Evolutionary conservation across 2,113 vertebrate species (phyloP).

Genomic region (Pituophis catenifer): DNA sequence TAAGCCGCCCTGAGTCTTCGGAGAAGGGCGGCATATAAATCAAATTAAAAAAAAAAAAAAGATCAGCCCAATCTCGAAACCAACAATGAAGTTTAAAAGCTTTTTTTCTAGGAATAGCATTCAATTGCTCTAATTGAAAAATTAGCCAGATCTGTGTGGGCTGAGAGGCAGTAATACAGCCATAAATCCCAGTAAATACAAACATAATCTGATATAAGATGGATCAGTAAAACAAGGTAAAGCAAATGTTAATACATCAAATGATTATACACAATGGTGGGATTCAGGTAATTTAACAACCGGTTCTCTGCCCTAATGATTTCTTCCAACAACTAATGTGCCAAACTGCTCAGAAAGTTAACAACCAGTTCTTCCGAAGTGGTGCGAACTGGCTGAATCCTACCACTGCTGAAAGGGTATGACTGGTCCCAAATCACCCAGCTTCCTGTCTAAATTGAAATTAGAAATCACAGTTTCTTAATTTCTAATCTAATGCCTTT

Average conservation of each 20-base stretch:
- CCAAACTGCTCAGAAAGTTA: too few relatives aligned
- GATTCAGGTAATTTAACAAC: too few relatives aligned
- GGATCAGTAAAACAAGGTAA: slow-evolving; percentile 71
- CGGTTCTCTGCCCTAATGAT: too few relatives aligned
- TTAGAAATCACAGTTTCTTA: neutral
- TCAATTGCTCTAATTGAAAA: slow-evolving; percentile 72
- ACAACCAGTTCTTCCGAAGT: too few relatives aligned
- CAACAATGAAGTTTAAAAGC: slow-evolving; percentile 63
- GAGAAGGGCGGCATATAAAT: too few relatives aligned
- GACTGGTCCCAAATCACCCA: neutral
- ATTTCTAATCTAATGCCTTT: neutral
- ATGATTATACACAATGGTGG: slow-evolving; percentile 38
- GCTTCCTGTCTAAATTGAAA: neutral
- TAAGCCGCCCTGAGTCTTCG: too few relatives aligned
- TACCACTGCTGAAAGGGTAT: neutral
- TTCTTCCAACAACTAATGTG: too few relatives aligned
- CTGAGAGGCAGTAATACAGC: slow-evolving; percentile 70
- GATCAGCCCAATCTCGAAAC: slow-evolving; percentile 67
- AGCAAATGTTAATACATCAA: slow-evolving; percentile 67
- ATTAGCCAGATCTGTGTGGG: slow-evolving; percentile 68
- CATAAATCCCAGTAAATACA: slow-evolving; percentile 73
- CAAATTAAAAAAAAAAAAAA: too few relatives aligned
- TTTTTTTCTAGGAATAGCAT: slow-evolving; percentile 61
- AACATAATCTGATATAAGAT: slow-evolving; percentile 74
- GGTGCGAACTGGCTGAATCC: too few relatives aligned